phyloP scores from a whole-genome alignment of 2,797 vertebrate genomes.

The Sitta carolinensis region DNA sequence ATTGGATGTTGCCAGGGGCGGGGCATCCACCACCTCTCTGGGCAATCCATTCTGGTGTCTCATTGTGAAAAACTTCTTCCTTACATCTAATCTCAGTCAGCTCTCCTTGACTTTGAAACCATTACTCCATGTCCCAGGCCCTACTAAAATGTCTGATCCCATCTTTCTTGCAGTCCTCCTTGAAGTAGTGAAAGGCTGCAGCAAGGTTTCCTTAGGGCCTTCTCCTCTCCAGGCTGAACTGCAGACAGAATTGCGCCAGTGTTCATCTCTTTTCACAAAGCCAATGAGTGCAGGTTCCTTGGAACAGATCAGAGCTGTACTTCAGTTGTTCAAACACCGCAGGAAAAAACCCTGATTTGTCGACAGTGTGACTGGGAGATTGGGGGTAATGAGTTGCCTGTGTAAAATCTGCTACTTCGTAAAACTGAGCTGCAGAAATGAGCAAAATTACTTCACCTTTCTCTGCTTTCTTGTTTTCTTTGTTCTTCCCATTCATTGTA shows the following conservation, averaged over 20 bases:
- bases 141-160: neutral
- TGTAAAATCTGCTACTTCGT: neutral
- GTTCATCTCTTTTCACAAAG: neutral
- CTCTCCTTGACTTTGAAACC: neutral
- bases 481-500: neutral
- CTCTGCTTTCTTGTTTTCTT: neutral
- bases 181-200: neutral
- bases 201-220: neutral
- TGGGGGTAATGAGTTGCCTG: rapidly evolving
- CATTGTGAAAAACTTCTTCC: neutral
- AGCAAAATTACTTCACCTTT: neutral
- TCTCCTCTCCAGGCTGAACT: neutral
- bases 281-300: neutral
- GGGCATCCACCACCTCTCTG: neutral
- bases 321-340: neutral
- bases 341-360: neutral
- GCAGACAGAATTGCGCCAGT: neutral
- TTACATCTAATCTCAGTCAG: neutral
- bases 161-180: neutral
- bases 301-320: neutral
- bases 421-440: neutral
- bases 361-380: neutral
- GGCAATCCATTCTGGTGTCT: neutral
- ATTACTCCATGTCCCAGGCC: rapidly evolving
- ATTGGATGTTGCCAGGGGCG: neutral